Evolutionary conservation across 1,140 invertebrate species (phyloP).

Genomic region (Muscidifurax raptorellus): DNA sequence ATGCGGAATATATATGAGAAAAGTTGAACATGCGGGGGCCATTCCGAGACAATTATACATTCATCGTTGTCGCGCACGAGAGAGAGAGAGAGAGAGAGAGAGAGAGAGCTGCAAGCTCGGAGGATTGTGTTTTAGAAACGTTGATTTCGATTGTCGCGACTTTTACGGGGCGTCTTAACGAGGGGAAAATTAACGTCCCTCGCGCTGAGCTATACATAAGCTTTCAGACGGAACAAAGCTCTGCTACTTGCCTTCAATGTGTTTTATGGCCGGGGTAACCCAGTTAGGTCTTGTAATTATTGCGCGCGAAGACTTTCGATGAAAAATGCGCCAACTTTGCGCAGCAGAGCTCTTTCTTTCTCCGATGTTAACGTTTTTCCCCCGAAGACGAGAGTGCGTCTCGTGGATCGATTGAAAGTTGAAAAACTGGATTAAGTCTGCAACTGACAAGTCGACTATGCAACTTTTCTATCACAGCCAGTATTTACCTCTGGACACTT

Average conservation of each 20-base stretch:
- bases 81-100: neutral
- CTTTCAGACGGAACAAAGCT: neutral
- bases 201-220: neutral
- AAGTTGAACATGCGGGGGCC: conserved; percentile 15
- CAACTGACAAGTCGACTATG: neutral
- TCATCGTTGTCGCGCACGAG: neutral
- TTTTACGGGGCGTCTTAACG: neutral
- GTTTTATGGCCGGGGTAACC: conserved; percentile 1
- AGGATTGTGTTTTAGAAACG: neutral
- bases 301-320: neutral
- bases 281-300: neutral
- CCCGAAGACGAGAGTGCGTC: neutral
- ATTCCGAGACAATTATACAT: conserved; percentile 37
- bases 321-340: neutral
- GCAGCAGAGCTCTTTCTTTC: neutral
- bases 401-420: neutral
- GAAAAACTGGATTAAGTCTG: neutral
- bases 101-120: too few relatives aligned
- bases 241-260: conserved; percentile 6
- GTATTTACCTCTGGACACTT: too few relatives aligned
- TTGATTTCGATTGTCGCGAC: neutral
- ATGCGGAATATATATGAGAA: conserved; percentile 48
- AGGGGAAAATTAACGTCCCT: neutral
- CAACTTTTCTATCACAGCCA: too few relatives aligned
- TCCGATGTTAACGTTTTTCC: neutral